Base-by-base conservation (phyloP, 2,797 vertebrate species). In the Gastrophryne carolinensis region DNA sequence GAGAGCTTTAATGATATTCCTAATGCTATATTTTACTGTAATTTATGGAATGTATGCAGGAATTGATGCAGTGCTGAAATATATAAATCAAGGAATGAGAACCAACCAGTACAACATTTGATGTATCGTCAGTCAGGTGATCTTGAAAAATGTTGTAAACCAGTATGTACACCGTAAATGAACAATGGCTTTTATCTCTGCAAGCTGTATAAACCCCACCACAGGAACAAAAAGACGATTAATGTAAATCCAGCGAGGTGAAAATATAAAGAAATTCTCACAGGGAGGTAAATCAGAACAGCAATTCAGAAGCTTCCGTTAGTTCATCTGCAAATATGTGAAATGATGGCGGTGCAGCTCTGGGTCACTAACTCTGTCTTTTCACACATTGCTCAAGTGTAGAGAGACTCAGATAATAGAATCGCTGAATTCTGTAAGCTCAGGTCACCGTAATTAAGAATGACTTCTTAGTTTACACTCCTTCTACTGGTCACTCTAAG, bases 201-300 rank as follows among this genome's bases (percentile, higher is more conserved):
- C 37, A 17, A 62, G 65, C 60, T 71, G 41, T 71, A 67, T 67
- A 77, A 21, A 77, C 37, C 57, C 23, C 39, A 26, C 30, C 41
- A 5, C 56, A 54, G 63, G 62, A 56, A 68, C 56, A 70, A 54
- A 66, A 63, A 65, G 54, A 52, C 29, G 72, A 72, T 78, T 72
- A 65, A 78, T 72, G 75, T 65, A 78, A 78, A 78, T 72, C 60
- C 65, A 37, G 32, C 66, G 58, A 60, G 29, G 57, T 27, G 24
- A 56, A 65, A 49, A 39, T 50, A 19, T 35, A 10, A n/a, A 27
- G 21, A 23, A 21, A 37, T 21, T 57, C 50, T 23, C 11, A 10
- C n/a, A n/a, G 21, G 58, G 68, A 65, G 47, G 71, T 77, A 71
- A 71, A 56, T 49, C 37, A 56, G 67, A 4, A 47, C 1, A 57